Conservation (phyloP, 2,888 invertebrate species). For the Phyto melanocephala region DNA sequence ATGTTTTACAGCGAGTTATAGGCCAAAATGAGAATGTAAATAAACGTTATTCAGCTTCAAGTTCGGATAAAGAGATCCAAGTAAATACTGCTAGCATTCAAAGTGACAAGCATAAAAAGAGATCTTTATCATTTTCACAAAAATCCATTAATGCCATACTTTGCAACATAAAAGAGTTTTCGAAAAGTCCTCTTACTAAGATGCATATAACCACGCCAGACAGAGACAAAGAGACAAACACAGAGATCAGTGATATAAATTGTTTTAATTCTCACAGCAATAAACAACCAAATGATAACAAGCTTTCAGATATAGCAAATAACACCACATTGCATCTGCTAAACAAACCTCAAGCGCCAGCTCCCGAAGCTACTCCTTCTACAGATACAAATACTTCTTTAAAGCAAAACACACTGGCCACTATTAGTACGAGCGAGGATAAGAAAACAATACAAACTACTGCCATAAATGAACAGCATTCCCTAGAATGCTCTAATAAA, state of each 20-base stretch:
- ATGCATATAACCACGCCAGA: constrained; percentile 64
- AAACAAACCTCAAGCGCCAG: constrained; percentile 49
- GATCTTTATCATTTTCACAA: constrained; percentile 77
- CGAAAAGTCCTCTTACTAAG: constrained; percentile 71
- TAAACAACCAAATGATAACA: neutral
- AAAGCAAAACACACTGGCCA: neutral
- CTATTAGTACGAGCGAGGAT: neutral
- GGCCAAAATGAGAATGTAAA: constrained; percentile 59
- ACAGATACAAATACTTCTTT: neutral
- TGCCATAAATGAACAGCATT: constrained; percentile 5
- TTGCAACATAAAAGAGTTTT: constrained; percentile 77
- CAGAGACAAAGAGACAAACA: constrained; percentile 36
- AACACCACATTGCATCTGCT: constrained; percentile 11
- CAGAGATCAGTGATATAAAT: constrained; percentile 13
- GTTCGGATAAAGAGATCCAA: constrained; percentile 73
- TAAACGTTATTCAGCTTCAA: constrained; percentile 75
- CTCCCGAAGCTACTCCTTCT: constrained; percentile 56
- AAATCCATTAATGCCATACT: constrained; percentile 76
- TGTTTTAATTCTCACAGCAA: constrained; percentile 26
- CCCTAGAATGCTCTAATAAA: constrained; percentile 9
- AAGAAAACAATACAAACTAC: neutral
- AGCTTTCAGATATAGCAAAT: neutral
- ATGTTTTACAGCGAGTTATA: constrained; percentile 57
- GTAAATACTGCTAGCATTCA: constrained; percentile 55
- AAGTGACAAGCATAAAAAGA: constrained; percentile 71